These are phyloP conservation scores for Leguminivora glycinivorella DNA, from an alignment of 1,140 invertebrate genomes.

Conservation along the genomic window DNA sequence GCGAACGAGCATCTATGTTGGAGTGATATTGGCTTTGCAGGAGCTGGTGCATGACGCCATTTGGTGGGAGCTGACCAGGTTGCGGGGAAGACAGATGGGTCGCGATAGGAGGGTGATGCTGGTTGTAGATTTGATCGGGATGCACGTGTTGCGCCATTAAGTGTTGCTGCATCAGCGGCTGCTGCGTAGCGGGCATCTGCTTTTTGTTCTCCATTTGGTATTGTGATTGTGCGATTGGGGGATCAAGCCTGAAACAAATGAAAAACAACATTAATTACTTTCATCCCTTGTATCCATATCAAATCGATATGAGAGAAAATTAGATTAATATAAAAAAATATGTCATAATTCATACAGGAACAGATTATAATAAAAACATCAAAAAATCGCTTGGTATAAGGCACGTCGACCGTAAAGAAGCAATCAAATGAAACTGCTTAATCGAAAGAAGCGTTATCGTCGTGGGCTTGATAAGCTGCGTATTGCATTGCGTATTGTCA, in stretches of 20 bases:
- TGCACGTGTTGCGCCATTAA: conserved; percentile 73
- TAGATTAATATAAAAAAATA: neutral
- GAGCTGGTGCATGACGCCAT: conserved; percentile 73
- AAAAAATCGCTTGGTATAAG: conserved; percentile 39
- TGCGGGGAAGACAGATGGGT: conserved; percentile 74
- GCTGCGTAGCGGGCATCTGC: conserved; percentile 76
- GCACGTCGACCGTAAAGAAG: conserved; percentile 43
- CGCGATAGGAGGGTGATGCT: conserved; percentile 62
- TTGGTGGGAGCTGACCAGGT: conserved; percentile 75
- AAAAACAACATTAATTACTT: conserved; percentile 32
- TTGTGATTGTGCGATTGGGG: conserved; percentile 81
- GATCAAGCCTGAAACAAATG: conserved; percentile 83
- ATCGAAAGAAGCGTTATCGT: conserved; percentile 52
- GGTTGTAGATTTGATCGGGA: conserved; percentile 72
- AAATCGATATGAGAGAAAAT: too few relatives aligned
- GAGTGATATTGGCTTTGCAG: conserved; percentile 71
- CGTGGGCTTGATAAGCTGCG: conserved; percentile 47
- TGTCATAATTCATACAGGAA: neutral
- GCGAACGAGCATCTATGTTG: conserved; percentile 73
- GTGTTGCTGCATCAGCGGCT: conserved; percentile 75
- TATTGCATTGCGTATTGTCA: conserved; percentile 41
- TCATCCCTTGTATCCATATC: too few relatives aligned
- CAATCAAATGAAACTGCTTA: conserved; percentile 51
- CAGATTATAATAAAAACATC: neutral
- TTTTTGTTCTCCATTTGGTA: conserved; percentile 85